Conservation (phyloP, 2,888 invertebrate species). For the Eilema sororculum region DNA sequence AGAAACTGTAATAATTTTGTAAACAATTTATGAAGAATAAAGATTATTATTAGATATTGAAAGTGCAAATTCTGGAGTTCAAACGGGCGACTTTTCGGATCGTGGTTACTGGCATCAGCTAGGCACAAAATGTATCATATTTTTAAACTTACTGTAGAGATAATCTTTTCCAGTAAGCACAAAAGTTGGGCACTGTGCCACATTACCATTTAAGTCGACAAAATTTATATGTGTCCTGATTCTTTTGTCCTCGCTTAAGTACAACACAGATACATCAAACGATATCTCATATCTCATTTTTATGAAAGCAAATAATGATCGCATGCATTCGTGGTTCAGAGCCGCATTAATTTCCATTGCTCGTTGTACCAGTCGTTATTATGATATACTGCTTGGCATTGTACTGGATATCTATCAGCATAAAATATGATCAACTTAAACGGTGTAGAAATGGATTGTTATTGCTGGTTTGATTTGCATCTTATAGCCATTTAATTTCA, state of each 20-base stretch:
- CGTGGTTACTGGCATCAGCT: background rate
- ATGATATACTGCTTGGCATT: constrained; percentile 60
- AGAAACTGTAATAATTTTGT: too few relatives aligned
- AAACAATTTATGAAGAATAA: too few relatives aligned
- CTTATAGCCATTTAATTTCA: background rate
- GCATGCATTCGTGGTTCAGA: constrained; percentile 48
- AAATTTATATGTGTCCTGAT: constrained; percentile 9
- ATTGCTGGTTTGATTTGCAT: constrained; percentile 12
- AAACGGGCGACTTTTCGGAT: background rate
- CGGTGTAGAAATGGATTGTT: constrained; percentile 17
- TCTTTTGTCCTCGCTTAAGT: constrained; percentile 14
- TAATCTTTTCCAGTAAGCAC: background rate
- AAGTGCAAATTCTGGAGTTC: too few relatives aligned
- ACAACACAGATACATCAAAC: constrained; percentile 24
- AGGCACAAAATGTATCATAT: background rate
- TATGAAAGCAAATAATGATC: constrained; percentile 56
- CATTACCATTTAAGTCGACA: constrained; percentile 12
- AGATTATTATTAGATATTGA: too few relatives aligned
- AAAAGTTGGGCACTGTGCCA: constrained; percentile 14
- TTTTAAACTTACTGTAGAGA: background rate
- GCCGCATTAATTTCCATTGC: constrained; percentile 63
- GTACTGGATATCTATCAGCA: constrained; percentile 43
- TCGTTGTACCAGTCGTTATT: constrained; percentile 64
- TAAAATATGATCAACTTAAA: constrained; percentile 24
- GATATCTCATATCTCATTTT: constrained; percentile 49